These are phyloP conservation scores for Acropternis orthonyx DNA, from an alignment of 2,797 vertebrate genomes.

Conservation along the genomic window DNA sequence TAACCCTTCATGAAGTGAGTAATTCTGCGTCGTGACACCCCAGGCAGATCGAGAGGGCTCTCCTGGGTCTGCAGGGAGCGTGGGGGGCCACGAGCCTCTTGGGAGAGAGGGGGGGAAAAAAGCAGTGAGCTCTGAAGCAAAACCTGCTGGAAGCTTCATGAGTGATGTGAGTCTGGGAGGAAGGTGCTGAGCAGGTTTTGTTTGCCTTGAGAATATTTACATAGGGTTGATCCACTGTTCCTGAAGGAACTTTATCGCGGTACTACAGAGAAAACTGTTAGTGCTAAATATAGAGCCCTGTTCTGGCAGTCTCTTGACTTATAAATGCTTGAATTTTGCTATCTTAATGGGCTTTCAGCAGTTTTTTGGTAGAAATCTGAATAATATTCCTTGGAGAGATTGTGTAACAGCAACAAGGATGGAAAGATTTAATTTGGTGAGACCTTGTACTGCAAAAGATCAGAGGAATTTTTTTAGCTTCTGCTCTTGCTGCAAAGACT, in stretches of 20 bases:
- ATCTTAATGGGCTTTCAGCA: not conserved
- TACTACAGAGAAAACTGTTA: not conserved
- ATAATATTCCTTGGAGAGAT: not conserved
- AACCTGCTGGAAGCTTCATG: not conserved
- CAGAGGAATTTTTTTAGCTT: not conserved
- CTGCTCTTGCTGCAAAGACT: not conserved
- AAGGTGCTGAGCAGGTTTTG: not conserved
- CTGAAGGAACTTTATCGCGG: slow-evolving; percentile 10
- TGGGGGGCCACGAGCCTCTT: not conserved
- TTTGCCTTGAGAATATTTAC: slow-evolving; percentile 40
- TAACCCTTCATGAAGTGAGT: not conserved
- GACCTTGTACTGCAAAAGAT: not conserved
- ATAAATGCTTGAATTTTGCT: not conserved
- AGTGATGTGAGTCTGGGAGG: not conserved
- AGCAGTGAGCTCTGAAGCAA: not conserved
- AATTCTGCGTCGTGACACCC: not conserved
- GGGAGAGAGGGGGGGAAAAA: not conserved
- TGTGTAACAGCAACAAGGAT: not conserved
- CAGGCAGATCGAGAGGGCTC: not conserved
- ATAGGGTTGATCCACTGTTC: not conserved
- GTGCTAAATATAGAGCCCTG: slow-evolving; percentile 8
- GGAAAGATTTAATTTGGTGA: not conserved
- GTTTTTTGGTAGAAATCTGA: not conserved
- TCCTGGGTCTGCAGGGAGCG: not conserved
- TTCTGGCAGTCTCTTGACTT: not conserved